Evolutionary conservation across 1,140 invertebrate species (phyloP).

Genomic region (Microplitis mediator): DNA sequence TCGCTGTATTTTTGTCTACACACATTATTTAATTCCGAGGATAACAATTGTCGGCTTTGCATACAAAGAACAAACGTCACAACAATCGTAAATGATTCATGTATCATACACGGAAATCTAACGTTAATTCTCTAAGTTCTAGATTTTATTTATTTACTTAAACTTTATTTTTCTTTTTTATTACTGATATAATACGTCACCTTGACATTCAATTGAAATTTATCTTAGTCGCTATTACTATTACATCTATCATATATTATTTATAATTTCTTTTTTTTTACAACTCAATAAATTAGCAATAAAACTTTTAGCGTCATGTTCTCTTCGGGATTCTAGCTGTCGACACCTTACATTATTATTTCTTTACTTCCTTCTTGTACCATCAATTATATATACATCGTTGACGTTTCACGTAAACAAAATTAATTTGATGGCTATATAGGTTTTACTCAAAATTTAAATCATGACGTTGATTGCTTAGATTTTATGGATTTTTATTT

Average conservation of each 20-base stretch:
- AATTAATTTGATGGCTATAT: neutral
- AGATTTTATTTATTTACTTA: neutral
- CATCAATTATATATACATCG: neutral
- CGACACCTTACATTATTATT: neutral
- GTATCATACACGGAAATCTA: neutral
- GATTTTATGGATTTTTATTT: neutral
- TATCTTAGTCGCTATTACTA: neutral
- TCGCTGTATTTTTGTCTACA: neutral
- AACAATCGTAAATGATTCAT: neutral
- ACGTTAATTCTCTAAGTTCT: neutral
- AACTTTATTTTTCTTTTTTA: too few species aligned
- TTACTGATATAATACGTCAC: neutral
- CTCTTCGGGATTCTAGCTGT: neutral
- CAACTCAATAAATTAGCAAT: neutral
- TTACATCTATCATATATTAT: neutral
- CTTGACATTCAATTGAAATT: slow-evolving; percentile 8
- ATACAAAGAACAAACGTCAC: neutral
- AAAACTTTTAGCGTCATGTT: neutral
- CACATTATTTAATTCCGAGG: neutral
- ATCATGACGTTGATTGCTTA: neutral
- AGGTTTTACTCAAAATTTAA: neutral
- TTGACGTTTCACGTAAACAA: neutral
- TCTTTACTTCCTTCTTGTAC: neutral
- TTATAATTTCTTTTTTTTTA: neutral
- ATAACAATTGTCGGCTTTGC: slow-evolving; percentile 5